These are phyloP conservation scores for Deilephila elpenor DNA, from an alignment of 2,888 invertebrate genomes.

Conservation along the genomic window DNA sequence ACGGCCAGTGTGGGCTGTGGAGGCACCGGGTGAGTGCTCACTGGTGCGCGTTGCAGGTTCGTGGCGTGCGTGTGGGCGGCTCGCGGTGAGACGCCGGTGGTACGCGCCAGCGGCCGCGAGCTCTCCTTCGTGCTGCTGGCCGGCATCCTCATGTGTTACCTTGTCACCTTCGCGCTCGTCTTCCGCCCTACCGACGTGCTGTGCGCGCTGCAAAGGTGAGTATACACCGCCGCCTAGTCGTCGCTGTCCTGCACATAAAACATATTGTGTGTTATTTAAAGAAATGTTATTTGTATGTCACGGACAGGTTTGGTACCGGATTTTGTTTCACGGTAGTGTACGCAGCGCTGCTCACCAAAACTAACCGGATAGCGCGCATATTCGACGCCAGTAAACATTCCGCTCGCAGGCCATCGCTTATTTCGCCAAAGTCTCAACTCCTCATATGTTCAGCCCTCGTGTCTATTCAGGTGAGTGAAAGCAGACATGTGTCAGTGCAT, in stretches of 20 bases:
- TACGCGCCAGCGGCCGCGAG: constrained; percentile 96
- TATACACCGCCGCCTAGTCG: background rate
- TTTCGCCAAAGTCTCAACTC: constrained; percentile 95
- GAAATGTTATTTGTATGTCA: background rate
- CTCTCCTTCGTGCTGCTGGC: constrained; percentile 95
- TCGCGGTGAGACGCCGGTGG: constrained; percentile 97
- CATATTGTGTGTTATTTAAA: background rate
- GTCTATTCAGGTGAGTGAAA: constrained; percentile 90
- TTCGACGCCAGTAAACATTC: constrained; percentile 97
- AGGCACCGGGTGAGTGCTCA: background rate
- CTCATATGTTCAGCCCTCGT: constrained; percentile 94
- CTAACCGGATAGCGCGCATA: constrained; percentile 97
- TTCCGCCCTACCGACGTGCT: constrained; percentile 93
- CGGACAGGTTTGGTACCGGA: constrained; percentile 90
- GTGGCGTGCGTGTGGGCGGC: constrained; percentile 91
- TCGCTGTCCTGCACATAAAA: background rate
- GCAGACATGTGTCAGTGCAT: background rate
- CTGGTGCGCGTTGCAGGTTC: constrained; percentile 64
- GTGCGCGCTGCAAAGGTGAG: constrained; percentile 93
- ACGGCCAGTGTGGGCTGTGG: background rate
- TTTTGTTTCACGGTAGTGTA: constrained; percentile 99
- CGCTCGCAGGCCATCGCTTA: constrained; percentile 96
- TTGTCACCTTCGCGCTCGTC: constrained; percentile 95
- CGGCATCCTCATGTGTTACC: constrained; percentile 95
- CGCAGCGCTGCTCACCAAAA: constrained; percentile 97